Evolutionary conservation across 2,888 invertebrate genomes (phyloP), one percentile per base, ranked within the genome.

Genomic region (Spodoptera picta): DNA sequence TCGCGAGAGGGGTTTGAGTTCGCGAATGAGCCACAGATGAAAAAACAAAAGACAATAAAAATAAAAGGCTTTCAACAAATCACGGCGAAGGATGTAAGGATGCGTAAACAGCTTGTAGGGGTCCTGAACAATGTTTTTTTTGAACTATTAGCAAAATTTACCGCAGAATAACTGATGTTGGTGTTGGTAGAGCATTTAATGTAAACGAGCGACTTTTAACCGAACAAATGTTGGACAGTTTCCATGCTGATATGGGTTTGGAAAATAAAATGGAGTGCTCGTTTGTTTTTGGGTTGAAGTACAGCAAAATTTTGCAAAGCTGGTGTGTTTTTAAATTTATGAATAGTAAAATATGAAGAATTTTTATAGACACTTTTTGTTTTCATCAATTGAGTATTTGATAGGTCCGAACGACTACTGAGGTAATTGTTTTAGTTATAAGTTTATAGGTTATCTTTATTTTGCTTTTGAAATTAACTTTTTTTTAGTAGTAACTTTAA

Each of bases 61-160:
- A 27, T 27, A 86, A 85, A 86, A 82, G 80, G 72, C 78, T 66
- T 78, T 78, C 79, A 79, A 87, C 86, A 89, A 89, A 89, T 89
- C 87, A 87, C 80, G 65, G 73, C 77, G 65, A 69, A 82, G 80
- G 82, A 86, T 84, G 83, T 87, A 88, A 88, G 80, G 82, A 86
- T 84, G 83, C 86, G 87, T 87, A 88, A 88, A 87, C 87, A 86
- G 75, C 69, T 69, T 43, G 69, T 68, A 47, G 75, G 70, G 71
- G 62, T 65, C 55, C 54, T 61, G 78, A 78, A 83, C 81, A 82
- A 78, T 81, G 80, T 80, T 81, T 74, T 60, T 49, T 61, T 69
- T 65, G 48, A 75, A 80, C 83, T 83, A 81, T 81, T 80, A 76
- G 73, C 41, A 64, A 71, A 74, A 76, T 79, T 77, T 75, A 70